A percentile compares a stretch with the other conserved stretches of the same genome.
Conservation (phyloP, 2,113 vertebrate genomes). For the Elachura formosa region DNA sequence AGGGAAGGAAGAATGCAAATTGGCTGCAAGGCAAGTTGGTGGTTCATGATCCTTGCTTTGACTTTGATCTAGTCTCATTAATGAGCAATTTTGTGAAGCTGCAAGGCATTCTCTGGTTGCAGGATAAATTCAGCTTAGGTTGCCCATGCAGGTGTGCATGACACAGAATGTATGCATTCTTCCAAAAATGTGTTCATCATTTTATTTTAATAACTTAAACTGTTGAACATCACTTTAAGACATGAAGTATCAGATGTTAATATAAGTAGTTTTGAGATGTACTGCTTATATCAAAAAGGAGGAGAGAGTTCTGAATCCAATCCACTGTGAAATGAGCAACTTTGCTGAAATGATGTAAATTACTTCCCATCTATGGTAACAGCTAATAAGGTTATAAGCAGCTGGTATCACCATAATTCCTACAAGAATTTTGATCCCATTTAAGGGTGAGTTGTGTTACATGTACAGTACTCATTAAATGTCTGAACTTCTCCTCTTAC, state of each 20-base stretch:
- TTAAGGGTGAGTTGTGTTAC: neutral
- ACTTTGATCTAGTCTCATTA: slow-evolving; percentile 40
- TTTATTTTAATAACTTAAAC: neutral
- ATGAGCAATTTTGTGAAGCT: neutral
- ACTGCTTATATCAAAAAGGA: neutral
- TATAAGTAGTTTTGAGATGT: neutral
- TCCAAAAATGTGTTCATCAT: neutral
- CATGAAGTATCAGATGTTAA: neutral
- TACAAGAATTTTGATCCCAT: neutral
- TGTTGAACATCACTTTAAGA: neutral
- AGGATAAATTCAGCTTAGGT: neutral
- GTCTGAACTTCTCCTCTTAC: neutral
- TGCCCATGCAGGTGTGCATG: slow-evolving; percentile 17
- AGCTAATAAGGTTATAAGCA: neutral
- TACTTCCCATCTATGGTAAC: neutral
- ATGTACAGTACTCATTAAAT: neutral
- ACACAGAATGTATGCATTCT: neutral
- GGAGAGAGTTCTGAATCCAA: neutral
- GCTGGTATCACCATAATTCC: neutral
- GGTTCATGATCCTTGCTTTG: slow-evolving; percentile 33
- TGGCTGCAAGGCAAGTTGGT: slow-evolving; percentile 25
- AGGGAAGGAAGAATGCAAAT: slow-evolving; percentile 33
- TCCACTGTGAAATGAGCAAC: neutral
- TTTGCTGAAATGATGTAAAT: neutral
- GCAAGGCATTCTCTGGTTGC: neutral